These are phyloP conservation scores for Sesamia nonagrioides DNA, from an alignment of 1,140 invertebrate genomes.

Conservation along the genomic window DNA sequence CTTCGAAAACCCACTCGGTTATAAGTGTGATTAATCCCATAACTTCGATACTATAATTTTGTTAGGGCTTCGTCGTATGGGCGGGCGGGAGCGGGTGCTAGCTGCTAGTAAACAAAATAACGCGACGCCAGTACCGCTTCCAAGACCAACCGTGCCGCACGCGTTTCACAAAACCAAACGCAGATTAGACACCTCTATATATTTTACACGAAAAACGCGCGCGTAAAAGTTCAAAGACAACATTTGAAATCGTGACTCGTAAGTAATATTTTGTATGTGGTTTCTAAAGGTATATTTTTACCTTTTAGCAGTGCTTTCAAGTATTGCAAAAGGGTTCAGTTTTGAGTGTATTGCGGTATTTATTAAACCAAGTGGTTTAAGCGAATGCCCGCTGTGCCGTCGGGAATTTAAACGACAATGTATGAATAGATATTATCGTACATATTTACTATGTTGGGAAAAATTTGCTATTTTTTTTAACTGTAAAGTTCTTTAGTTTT, in stretches of 20 bases:
- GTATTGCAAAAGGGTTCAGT: slow-evolving; percentile 4
- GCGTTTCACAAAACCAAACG: slow-evolving; percentile 20
- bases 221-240: slow-evolving; percentile 45
- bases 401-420: slow-evolving; percentile 26
- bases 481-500: neutral
- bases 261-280: neutral
- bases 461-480: neutral
- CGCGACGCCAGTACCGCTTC: slow-evolving; percentile 22
- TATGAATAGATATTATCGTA: slow-evolving; percentile 22
- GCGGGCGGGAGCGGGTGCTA: slow-evolving; percentile 37
- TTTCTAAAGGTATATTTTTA: neutral
- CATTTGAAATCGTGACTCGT: slow-evolving; percentile 14
- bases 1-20: neutral
- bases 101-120: slow-evolving; percentile 48
- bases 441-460: neutral
- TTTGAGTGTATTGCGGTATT: neutral
- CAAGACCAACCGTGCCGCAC: slow-evolving; percentile 31
- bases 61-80: slow-evolving; percentile 42
- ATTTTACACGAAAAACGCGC: slow-evolving; percentile 43
- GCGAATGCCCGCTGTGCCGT: neutral
- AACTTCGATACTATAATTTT: slow-evolving; percentile 26
- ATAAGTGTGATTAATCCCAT: neutral
- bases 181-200: neutral
- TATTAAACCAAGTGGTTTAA: slow-evolving; percentile 21
- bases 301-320: neutral